Evolutionary conservation across 2,797 vertebrate species (phyloP).

Genomic region (Sparidentex hasta): DNA sequence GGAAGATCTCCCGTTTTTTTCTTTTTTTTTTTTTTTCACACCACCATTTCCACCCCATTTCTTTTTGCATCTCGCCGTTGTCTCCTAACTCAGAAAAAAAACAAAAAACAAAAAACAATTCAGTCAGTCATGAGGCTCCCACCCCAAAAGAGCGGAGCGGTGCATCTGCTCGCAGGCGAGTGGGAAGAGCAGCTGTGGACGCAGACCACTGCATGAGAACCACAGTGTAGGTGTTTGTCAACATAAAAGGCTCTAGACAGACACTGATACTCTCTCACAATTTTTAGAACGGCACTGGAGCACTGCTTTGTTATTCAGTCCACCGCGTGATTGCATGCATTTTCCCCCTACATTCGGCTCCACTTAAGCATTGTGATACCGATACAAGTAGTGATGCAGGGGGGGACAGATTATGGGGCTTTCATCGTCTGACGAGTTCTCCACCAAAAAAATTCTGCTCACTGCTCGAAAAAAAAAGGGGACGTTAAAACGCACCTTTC

Average conservation of each 20-base stretch:
- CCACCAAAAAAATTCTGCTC: slow-evolving; percentile 16
- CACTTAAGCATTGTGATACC: slow-evolving; percentile 29
- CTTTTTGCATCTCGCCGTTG: slow-evolving; percentile 65
- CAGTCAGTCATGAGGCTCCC: slow-evolving; percentile 50
- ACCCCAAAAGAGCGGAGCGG: slow-evolving; percentile 43
- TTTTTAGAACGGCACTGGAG: slow-evolving; percentile 36
- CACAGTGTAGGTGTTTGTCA: slow-evolving; percentile 75
- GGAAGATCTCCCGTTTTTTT: slow-evolving; percentile 69
- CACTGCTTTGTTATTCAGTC: slow-evolving; percentile 47
- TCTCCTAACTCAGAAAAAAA: slow-evolving; percentile 36
- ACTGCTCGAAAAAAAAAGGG: slow-evolving; percentile 13
- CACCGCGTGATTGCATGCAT: slow-evolving; percentile 32
- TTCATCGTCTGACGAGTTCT: slow-evolving; percentile 33
- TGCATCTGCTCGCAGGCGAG: slow-evolving; percentile 69
- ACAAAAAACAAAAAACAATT: slow-evolving; percentile 58
- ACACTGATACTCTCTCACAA: slow-evolving; percentile 51
- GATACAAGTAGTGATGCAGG: slow-evolving; percentile 25
- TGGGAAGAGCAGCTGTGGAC: slow-evolving; percentile 75
- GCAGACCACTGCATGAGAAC: slow-evolving; percentile 67
- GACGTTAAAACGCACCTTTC: slow-evolving; percentile 41
- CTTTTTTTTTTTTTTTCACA: slow-evolving; percentile 67
- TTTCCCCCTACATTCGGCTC: slow-evolving; percentile 39
- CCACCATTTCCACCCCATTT: slow-evolving; percentile 74
- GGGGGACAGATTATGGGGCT: slow-evolving; percentile 35
- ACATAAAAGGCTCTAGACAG: slow-evolving; percentile 61